Percentiles rank a stretch among this genome's conserved stretches.
Conservation (phyloP, 2,797 vertebrate genomes). For the Muscicapa comitata region DNA sequence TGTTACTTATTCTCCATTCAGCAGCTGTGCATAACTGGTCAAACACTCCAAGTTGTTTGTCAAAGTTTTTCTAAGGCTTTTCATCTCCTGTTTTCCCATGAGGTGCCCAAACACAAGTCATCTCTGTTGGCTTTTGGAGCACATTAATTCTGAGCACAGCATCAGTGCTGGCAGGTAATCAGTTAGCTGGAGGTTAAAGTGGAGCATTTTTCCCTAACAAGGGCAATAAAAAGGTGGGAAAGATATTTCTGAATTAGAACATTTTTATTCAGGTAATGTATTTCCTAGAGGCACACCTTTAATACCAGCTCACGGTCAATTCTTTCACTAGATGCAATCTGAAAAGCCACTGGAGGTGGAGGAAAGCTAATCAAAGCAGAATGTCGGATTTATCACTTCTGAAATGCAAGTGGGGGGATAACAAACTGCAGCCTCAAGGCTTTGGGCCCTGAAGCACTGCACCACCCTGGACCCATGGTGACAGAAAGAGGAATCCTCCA, state of each 20-base stretch:
- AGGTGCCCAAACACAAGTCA: slow-evolving; percentile 27
- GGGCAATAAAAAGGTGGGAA: neutral
- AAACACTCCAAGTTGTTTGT: slow-evolving; percentile 35
- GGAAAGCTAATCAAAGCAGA: neutral
- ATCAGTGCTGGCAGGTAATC: slow-evolving; percentile 8
- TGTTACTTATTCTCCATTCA: neutral
- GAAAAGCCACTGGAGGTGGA: neutral
- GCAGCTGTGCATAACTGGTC: slow-evolving; percentile 44
- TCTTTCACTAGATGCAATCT: neutral
- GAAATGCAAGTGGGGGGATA: accelerated
- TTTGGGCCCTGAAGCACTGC: neutral
- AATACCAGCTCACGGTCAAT: neutral
- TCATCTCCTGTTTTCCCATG: slow-evolving; percentile 26
- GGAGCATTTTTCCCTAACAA: neutral
- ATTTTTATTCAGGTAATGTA: neutral
- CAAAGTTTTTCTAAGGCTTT: slow-evolving; percentile 40
- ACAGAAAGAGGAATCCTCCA: neutral
- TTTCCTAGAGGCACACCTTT: neutral
- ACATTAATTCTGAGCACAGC: slow-evolving; percentile 30
- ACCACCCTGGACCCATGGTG: neutral
- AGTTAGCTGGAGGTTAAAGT: slow-evolving; percentile 3
- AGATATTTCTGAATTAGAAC: neutral
- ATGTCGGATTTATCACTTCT: neutral
- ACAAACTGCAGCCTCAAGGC: neutral
- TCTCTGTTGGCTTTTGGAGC: slow-evolving; percentile 19